Evolutionary conservation across 2,797 vertebrate species (phyloP).

Genomic region (Melanitta fusca): DNA sequence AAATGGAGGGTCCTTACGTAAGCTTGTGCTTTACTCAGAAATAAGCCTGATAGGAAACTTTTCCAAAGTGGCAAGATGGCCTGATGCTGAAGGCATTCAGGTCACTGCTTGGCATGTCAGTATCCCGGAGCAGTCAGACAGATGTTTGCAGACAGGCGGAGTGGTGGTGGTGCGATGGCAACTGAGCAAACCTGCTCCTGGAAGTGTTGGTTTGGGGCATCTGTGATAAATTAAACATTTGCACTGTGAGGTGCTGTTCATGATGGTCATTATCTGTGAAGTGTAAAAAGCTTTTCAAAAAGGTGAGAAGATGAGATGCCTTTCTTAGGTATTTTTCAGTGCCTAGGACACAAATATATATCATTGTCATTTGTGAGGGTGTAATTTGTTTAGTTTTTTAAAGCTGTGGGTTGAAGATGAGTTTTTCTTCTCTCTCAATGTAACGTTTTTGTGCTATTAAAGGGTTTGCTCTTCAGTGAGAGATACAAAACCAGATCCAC

Average conservation of each 20-base stretch:
- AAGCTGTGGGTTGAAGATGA: not conserved
- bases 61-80: not conserved
- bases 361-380: not conserved
- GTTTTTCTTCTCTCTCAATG: not conserved
- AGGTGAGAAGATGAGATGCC: not conserved
- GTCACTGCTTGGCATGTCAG: not conserved
- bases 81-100: not conserved
- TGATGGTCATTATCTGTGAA: not conserved
- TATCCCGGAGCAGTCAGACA: slow-evolving; percentile 14
- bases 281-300: not conserved
- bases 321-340: not conserved
- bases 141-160: slow-evolving; percentile 51
- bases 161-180: not conserved
- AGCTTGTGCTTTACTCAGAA: not conserved
- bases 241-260: not conserved
- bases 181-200: not conserved
- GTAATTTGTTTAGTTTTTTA: not conserved
- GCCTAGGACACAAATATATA: not conserved
- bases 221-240: slow-evolving; percentile 51
- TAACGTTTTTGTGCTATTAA: not conserved
- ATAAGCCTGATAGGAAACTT: not conserved
- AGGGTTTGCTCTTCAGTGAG: not conserved
- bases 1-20: not conserved
- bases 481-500: not conserved
- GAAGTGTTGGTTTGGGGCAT: not conserved